Percentiles rank a stretch among this genome's conserved stretches.
Evolutionary conservation across 2,797 vertebrate genomes (phyloP).

Genomic region (Tangara arthus): DNA sequence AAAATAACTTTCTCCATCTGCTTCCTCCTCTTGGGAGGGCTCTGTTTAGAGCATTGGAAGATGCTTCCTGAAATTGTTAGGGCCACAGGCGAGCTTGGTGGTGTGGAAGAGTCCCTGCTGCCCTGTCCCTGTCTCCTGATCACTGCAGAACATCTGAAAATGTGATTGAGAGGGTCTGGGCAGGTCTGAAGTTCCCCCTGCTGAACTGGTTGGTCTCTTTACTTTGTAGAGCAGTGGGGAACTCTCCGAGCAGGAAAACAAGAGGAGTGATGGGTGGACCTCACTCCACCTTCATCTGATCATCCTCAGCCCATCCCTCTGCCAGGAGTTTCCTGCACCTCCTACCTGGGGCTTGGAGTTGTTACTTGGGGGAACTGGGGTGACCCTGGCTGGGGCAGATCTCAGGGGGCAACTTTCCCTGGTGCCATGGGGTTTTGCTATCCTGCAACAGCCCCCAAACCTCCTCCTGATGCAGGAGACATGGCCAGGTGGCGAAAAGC

Average conservation of each 20-base stretch:
- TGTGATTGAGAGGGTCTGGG: neutral
- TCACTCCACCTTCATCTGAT: neutral
- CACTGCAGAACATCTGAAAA: neutral
- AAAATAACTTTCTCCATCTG: constrained; percentile 66
- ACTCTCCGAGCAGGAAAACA: neutral
- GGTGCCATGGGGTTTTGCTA: neutral
- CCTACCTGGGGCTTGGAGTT: rapidly evolving
- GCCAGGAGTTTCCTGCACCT: neutral
- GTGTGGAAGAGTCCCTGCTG: neutral
- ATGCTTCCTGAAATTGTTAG: constrained; percentile 66
- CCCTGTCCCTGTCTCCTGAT: neutral
- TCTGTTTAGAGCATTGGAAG: constrained; percentile 31
- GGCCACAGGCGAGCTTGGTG: neutral
- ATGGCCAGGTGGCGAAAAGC: neutral
- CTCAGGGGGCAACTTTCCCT: rapidly evolving
- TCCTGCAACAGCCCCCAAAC: neutral
- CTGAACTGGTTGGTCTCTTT: rapidly evolving
- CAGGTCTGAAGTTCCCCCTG: rapidly evolving
- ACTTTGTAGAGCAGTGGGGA: neutral
- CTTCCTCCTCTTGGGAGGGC: constrained; percentile 29
- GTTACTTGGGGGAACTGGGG: neutral
- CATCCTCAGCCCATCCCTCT: neutral
- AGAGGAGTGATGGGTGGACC: neutral
- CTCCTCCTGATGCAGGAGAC: neutral
- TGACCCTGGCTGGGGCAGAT: neutral